Percentiles rank a stretch among this genome's conserved stretches.
phyloP scores from a whole-genome alignment of 2,888 invertebrate species.

The Drosophila mayaguana region DNA sequence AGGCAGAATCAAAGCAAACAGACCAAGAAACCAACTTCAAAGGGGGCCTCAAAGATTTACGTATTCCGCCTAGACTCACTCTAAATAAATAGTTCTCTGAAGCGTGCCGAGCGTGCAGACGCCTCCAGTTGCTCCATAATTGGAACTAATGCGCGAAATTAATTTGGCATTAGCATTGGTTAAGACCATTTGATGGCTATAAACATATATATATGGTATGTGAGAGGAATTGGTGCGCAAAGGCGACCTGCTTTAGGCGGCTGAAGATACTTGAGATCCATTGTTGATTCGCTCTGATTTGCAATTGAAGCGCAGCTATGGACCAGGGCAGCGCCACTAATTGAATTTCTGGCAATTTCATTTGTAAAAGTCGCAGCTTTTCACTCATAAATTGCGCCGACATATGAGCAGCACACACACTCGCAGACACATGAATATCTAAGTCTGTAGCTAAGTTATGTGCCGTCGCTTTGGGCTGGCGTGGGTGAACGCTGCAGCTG shows the following conservation, averaged over 20 bases:
- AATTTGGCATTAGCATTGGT: constrained; percentile 63
- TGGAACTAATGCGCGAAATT: constrained; percentile 73
- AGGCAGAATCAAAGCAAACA: constrained; percentile 35
- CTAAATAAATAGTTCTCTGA: constrained; percentile 59
- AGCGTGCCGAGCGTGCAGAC: constrained; percentile 45
- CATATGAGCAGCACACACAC: constrained; percentile 26
- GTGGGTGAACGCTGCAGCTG: constrained; percentile 77
- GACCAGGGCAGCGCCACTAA: constrained; percentile 52
- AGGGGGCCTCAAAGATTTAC: constrained; percentile 31
- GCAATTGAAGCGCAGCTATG: constrained; percentile 51
- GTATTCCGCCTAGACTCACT: constrained; percentile 38
- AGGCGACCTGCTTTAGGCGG: constrained; percentile 58
- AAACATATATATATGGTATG: too few relatives aligned
- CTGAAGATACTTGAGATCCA: constrained; percentile 20
- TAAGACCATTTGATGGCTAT: constrained; percentile 20
- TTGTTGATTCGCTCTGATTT: constrained; percentile 70
- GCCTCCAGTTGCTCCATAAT: constrained; percentile 56
- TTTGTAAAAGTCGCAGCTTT: constrained; percentile 70
- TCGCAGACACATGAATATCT: not conserved
- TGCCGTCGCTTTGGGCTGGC: constrained; percentile 67
- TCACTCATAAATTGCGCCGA: constrained; percentile 73
- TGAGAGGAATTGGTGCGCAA: constrained; percentile 63
- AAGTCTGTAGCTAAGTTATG: constrained; percentile 51
- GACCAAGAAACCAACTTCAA: constrained; percentile 52
- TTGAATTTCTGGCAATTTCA: constrained; percentile 77